Conservation (phyloP, 1,140 invertebrate genomes). For the Drosophila eugracilis region DNA sequence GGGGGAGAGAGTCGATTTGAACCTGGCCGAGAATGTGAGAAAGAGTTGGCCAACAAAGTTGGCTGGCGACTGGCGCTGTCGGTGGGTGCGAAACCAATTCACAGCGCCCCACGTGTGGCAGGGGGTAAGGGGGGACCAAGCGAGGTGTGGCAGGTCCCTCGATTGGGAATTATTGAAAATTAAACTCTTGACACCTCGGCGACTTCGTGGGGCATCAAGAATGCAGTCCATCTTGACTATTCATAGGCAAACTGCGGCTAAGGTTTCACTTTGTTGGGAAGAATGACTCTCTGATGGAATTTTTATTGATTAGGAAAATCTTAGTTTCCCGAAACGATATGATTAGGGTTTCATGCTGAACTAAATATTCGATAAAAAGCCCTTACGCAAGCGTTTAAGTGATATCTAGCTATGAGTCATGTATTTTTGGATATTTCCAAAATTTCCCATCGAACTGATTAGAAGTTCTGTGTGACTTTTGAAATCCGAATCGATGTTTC, state of each 20-base stretch:
- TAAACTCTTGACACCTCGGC: slow-evolving; percentile 45
- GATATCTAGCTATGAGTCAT: too few species aligned
- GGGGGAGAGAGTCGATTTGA: slow-evolving; percentile 24
- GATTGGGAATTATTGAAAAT: slow-evolving; percentile 46
- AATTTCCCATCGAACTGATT: slow-evolving; percentile 1
- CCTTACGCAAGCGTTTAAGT: too few species aligned
- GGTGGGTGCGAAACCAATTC: slow-evolving; percentile 52
- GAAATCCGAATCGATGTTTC: slow-evolving; percentile 37
- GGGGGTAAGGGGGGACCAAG: not conserved
- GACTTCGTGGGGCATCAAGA: slow-evolving; percentile 26
- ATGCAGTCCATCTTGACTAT: slow-evolving; percentile 20
- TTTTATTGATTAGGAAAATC: not conserved
- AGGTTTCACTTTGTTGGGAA: slow-evolving; percentile 16
- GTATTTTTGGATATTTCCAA: too few species aligned
- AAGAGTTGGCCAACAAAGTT: slow-evolving; percentile 37
- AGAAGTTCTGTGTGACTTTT: slow-evolving; percentile 23
- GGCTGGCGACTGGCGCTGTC: slow-evolving; percentile 29
- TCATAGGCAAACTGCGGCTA: slow-evolving; percentile 23
- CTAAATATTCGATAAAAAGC: too few species aligned
- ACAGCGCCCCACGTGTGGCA: slow-evolving; percentile 17
- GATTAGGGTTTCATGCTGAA: too few species aligned
- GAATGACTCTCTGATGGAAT: slow-evolving; percentile 1
- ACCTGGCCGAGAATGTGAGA: slow-evolving; percentile 41
- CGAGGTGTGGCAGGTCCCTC: slow-evolving; percentile 23
- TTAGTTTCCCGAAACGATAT: too few species aligned